Conservation (phyloP, 2,797 vertebrate genomes). For the Natrix natrix region DNA sequence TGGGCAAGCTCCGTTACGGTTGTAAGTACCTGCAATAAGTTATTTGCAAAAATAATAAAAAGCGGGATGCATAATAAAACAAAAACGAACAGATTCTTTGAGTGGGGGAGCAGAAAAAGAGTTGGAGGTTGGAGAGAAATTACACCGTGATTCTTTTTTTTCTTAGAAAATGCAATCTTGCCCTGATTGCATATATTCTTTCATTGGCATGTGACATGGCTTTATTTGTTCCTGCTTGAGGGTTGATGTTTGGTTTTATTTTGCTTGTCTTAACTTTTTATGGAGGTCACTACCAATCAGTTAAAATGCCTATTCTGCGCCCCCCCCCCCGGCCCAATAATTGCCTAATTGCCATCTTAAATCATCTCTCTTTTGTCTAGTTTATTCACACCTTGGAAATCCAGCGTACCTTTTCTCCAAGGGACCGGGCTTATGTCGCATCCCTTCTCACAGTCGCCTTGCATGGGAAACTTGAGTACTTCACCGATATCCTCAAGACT, state of each 20-base stretch:
- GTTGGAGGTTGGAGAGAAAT: background rate
- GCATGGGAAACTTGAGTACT: slow-evolving; percentile 96
- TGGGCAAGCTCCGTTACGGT: background rate
- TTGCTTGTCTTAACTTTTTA: background rate
- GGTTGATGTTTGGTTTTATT: background rate
- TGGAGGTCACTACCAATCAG: background rate
- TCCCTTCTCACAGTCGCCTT: slow-evolving; percentile 92
- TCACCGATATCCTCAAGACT: slow-evolving; percentile 96
- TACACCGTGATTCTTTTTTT: background rate
- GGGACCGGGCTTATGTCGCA: slow-evolving; percentile 93
- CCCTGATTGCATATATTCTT: background rate
- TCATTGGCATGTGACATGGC: background rate
- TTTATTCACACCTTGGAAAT: slow-evolving; percentile 97
- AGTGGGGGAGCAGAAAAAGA: background rate
- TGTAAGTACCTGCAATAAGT: background rate
- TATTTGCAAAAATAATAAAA: background rate
- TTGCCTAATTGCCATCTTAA: background rate
- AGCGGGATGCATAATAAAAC: background rate
- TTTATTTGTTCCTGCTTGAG: background rate
- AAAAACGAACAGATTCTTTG: background rate
- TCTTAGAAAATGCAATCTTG: background rate
- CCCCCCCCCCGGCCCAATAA: accelerated
- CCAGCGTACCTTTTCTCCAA: slow-evolving; percentile 92
- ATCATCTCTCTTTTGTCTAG: slow-evolving; percentile 61
- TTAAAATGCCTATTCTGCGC: background rate